These are phyloP conservation scores for Bradypus variegatus DNA, from an alignment of 2,797 vertebrate species.

Conservation along the genomic window DNA sequence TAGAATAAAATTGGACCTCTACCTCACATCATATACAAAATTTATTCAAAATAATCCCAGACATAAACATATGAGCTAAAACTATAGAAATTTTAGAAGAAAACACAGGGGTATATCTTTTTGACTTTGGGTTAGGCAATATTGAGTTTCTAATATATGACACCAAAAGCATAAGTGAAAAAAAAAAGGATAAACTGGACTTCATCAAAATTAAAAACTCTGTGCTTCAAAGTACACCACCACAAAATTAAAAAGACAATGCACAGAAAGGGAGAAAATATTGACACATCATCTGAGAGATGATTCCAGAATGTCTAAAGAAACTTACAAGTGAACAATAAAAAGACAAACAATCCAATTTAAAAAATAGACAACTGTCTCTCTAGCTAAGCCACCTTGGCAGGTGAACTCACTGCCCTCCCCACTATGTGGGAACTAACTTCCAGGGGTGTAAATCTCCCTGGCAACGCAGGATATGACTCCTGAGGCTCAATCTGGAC, in stretches of 20 bases:
- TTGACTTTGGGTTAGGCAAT: not conserved
- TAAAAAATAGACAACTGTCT: not conserved
- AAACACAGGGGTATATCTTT: not conserved
- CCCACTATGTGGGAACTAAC: no score
- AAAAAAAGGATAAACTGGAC: not conserved
- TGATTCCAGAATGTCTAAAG: not conserved
- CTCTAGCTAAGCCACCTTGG: no score
- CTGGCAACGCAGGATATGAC: no score
- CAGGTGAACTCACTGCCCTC: no score
- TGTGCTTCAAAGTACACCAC: not conserved
- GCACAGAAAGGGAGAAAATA: not conserved
- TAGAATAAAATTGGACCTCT: not conserved
- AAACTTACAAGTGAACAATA: not conserved
- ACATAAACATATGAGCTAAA: not conserved
- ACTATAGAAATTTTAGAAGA: not conserved
- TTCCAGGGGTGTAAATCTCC: no score
- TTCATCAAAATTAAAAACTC: not conserved
- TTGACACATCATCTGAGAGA: not conserved
- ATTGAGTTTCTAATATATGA: not conserved
- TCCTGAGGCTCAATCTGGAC: no score
- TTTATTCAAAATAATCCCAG: not conserved
- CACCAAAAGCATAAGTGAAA: not conserved
- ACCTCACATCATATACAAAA: not conserved
- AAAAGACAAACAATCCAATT: not conserved
- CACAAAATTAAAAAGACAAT: not conserved